Percentiles rank a stretch among this genome's conserved stretches.
phyloP scores from a whole-genome alignment of 2,888 invertebrate species.

The Dione juno region DNA sequence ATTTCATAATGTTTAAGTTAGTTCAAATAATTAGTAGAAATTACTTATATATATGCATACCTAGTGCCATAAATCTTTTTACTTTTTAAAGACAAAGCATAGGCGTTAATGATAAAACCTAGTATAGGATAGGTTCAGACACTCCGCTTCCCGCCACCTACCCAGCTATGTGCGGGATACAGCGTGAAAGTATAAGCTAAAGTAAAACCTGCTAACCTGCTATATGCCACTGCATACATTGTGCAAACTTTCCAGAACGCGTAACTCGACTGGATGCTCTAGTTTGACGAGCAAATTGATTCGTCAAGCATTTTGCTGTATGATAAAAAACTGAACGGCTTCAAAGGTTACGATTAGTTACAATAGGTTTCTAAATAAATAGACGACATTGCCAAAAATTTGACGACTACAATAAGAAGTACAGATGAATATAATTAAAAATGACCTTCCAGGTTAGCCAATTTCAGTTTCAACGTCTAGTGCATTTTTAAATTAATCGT shows the following conservation, averaged over 20 bases:
- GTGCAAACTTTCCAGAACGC: not conserved
- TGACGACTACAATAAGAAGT: conserved; percentile 4
- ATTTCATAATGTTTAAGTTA: too few relatives aligned
- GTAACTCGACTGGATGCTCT: conserved; percentile 12
- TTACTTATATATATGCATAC: too few relatives aligned
- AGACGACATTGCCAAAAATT: conserved; percentile 5
- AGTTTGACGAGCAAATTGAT: conserved; percentile 4
- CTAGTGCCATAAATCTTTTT: too few relatives aligned
- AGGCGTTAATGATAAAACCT: too few relatives aligned
- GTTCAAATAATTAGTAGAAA: too few relatives aligned
- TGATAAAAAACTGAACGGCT: conserved; percentile 7
- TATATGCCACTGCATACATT: not conserved
- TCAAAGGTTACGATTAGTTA: conserved; percentile 4
- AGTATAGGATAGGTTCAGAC: too few relatives aligned
- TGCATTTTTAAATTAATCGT: not conserved
- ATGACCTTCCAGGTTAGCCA: not conserved
- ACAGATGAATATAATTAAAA: conserved; percentile 15
- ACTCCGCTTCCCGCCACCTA: too few relatives aligned
- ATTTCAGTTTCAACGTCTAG: not conserved
- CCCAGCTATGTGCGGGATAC: too few relatives aligned
- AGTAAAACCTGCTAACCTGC: too few relatives aligned
- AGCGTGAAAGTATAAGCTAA: too few relatives aligned
- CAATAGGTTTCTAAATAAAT: conserved; percentile 20
- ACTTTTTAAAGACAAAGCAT: too few relatives aligned
- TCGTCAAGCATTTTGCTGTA: conserved; percentile 14